Evolutionary conservation across 2,888 invertebrate species (phyloP).

Genomic region (Hypolimnas misippus): DNA sequence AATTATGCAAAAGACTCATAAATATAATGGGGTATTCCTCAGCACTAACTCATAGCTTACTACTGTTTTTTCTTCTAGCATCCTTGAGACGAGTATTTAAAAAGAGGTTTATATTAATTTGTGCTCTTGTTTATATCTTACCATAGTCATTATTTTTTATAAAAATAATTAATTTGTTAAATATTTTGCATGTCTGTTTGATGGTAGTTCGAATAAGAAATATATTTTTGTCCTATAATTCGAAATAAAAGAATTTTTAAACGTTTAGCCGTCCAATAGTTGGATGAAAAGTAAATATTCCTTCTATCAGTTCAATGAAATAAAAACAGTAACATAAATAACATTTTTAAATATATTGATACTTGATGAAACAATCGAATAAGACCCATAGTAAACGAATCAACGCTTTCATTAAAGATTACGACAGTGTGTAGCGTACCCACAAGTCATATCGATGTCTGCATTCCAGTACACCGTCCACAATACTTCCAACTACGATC

Average conservation of each 20-base stretch:
- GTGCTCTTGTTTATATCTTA: no score
- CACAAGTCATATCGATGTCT: conserved; percentile 41
- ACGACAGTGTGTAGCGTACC: conserved; percentile 36
- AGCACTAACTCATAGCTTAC: conserved; percentile 1
- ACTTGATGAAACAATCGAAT: conserved; percentile 17
- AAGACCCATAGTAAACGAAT: conserved; percentile 28
- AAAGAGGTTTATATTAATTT: no score
- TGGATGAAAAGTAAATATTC: no score
- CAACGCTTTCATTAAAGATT: conserved; percentile 41
- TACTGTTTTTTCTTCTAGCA: neutral
- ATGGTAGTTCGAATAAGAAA: no score
- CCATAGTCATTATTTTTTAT: no score
- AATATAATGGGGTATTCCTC: conserved; percentile 30
- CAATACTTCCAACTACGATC: conserved; percentile 4
- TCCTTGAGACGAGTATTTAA: neutral
- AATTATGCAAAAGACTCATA: conserved; percentile 36
- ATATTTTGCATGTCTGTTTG: no score
- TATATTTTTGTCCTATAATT: no score
- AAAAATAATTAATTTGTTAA: no score
- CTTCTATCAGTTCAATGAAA: no score
- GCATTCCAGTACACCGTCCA: conserved; percentile 44
- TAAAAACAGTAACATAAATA: neutral
- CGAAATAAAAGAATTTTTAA: no score
- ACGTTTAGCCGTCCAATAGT: no score
- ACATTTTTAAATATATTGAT: neutral